Base-by-base conservation (phyloP, 1,140 invertebrate genomes). In the Macrobrachium rosenbergii region DNA sequence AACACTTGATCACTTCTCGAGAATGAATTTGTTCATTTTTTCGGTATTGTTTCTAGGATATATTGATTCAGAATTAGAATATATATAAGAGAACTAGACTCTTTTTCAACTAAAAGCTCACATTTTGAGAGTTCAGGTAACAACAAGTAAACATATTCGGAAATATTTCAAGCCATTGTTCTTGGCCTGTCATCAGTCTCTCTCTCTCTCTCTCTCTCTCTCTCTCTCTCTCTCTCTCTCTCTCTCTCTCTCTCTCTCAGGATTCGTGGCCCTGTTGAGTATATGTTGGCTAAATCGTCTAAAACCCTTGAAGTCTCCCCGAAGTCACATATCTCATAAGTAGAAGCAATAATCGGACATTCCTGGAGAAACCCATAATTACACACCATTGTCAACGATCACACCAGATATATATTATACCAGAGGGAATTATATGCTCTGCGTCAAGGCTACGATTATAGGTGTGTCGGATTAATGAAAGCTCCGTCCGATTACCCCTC, bases 371-470 rank as follows among this genome's bases (percentile, higher is more conserved):
- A 23, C 62, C 83, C 75, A n/a, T 63, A 85, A 85, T 85, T 85
- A 85, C 76, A 78, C 83, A 60, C 69, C 83, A 85, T 85, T 85
- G 83, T 85, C 83, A 85, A 85, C 76, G 83, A 85, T 85, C 83
- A 77, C 64, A 63, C 64, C 75, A 52, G 62, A 75, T 67, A 75
- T 76, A 85, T 75, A 85, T 85, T 85, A 85, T 78, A 85, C 83
- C 83, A 58, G 37, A 14, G 75, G 76, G 62, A 69, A 85, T 85
- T 85, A 78, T 85, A 78, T 85, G 69, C 67, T 73, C 75, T 85
- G 83, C 43, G 78, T 45, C 45, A 85, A 85, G 69, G 21, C 59
- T 60, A 19, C 60, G 75, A 85, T 85, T 85, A 85, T 78, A 75
- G 73, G 76, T 69, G 73, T 85, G 23, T 23, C 21, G 75, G 75